Conservation (phyloP, 2,888 invertebrate genomes). For the Caenorhabditis sulstoni region DNA sequence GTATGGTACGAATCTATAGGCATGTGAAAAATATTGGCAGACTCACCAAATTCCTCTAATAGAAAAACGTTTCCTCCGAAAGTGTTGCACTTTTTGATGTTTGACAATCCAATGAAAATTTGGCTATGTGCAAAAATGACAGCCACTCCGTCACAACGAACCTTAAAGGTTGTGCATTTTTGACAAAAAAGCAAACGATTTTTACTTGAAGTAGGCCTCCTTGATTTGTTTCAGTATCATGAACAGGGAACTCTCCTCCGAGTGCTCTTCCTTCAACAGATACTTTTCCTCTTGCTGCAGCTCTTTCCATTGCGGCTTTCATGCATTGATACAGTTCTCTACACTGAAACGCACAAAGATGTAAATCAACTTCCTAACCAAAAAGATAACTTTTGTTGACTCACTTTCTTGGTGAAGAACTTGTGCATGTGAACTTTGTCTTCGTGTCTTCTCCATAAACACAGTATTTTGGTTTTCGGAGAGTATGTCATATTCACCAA, state of each 20-base stretch:
- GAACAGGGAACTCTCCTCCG: constrained; percentile 96
- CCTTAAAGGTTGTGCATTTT: constrained; percentile 62
- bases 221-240: constrained; percentile 96
- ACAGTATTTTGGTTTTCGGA: constrained; percentile 91
- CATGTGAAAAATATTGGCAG: too few species aligned
- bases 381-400: too few species aligned
- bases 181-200: too few species aligned
- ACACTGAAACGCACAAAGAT: constrained; percentile 86
- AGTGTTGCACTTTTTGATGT: constrained; percentile 99
- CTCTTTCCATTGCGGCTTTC: constrained; percentile 96
- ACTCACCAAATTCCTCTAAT: constrained; percentile 97
- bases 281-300: constrained; percentile 85
- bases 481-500: constrained; percentile 99
- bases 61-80: constrained; percentile 99
- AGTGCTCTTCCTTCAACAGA: constrained; percentile 83
- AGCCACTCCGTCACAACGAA: constrained; percentile 98
- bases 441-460: constrained; percentile 94
- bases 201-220: constrained; percentile 84
- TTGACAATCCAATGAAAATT: constrained; percentile 99
- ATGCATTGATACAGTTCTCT: constrained; percentile 98
- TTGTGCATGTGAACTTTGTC: constrained; percentile 92
- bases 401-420: constrained; percentile 97
- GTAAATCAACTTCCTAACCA: neutral
- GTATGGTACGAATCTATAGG: too few species aligned
- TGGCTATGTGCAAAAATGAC: constrained; percentile 99